These are phyloP conservation scores for Benthosema pterotum DNA, from an alignment of 2,797 vertebrate species.

Conservation along the genomic window DNA sequence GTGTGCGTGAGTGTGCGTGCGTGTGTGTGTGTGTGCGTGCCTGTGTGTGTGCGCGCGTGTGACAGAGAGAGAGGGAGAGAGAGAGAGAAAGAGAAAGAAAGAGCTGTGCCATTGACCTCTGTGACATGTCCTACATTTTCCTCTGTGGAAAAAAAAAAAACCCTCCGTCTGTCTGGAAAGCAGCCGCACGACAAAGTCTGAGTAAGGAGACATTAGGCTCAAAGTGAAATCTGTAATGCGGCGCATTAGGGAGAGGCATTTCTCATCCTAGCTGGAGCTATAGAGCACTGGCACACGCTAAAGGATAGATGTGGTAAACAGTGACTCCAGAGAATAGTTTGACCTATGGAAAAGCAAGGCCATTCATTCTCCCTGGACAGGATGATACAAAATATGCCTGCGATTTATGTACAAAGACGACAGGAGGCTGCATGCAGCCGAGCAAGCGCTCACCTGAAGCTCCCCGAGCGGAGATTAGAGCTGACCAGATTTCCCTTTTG, in stretches of 20 bases:
- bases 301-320: slow-evolving; percentile 58
- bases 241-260: slow-evolving; percentile 54
- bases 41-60: not conserved
- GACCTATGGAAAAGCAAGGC: slow-evolving; percentile 41
- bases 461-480: slow-evolving; percentile 10
- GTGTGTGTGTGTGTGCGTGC: too few species aligned
- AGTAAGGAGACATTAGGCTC: slow-evolving; percentile 58
- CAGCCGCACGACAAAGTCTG: slow-evolving; percentile 50
- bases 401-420: slow-evolving; percentile 27
- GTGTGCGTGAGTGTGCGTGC: too few species aligned
- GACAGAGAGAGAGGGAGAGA: not conserved
- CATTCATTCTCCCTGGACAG: slow-evolving; percentile 51
- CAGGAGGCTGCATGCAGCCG: not conserved
- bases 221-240: slow-evolving; percentile 54
- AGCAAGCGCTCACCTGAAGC: slow-evolving; percentile 24
- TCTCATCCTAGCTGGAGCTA: too few species aligned
- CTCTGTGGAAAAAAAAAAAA: slow-evolving; percentile 5
- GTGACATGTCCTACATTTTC: slow-evolving; percentile 51
- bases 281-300: too few species aligned
- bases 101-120: slow-evolving; percentile 39
- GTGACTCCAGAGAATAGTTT: slow-evolving; percentile 61
- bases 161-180: slow-evolving; percentile 48
- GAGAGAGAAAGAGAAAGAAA: too few species aligned
- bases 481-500: too few species aligned
- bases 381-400: slow-evolving; percentile 44